Conservation (phyloP, 1,140 invertebrate genomes). For the Meloidogyne floridensis region DNA sequence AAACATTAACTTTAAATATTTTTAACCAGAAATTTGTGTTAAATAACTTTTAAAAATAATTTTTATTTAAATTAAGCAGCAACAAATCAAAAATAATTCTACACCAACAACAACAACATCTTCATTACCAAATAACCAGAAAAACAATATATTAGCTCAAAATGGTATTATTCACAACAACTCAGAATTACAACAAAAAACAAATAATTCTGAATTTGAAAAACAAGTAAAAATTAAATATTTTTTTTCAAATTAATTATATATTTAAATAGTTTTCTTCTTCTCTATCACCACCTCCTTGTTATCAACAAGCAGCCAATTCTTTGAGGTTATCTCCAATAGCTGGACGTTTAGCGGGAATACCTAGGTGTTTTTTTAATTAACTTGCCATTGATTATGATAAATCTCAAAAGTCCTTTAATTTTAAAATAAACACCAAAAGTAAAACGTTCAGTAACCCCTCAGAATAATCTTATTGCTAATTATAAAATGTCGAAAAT, state of each 20-base stretch:
- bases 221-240: neutral
- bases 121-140: neutral
- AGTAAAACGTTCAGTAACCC: too few relatives aligned
- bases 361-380: slow-evolving; percentile 3
- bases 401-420: neutral
- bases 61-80: neutral
- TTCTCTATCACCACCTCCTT: neutral
- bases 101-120: neutral
- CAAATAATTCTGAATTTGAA: neutral
- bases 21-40: too few relatives aligned
- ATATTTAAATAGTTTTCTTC: neutral
- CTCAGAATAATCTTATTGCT: too few relatives aligned
- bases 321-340: slow-evolving; percentile 9
- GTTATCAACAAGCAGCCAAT: neutral
- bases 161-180: neutral
- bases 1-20: too few relatives aligned
- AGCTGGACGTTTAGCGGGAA: slow-evolving; percentile 10
- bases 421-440: too few relatives aligned
- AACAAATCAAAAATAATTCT: neutral
- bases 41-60: neutral
- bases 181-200: neutral
- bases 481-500: too few relatives aligned
- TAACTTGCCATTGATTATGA: neutral
- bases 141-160: neutral
- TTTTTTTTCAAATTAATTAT: neutral